phyloP scores from a whole-genome alignment of 2,113 vertebrate species.

The Talpa occidentalis region DNA sequence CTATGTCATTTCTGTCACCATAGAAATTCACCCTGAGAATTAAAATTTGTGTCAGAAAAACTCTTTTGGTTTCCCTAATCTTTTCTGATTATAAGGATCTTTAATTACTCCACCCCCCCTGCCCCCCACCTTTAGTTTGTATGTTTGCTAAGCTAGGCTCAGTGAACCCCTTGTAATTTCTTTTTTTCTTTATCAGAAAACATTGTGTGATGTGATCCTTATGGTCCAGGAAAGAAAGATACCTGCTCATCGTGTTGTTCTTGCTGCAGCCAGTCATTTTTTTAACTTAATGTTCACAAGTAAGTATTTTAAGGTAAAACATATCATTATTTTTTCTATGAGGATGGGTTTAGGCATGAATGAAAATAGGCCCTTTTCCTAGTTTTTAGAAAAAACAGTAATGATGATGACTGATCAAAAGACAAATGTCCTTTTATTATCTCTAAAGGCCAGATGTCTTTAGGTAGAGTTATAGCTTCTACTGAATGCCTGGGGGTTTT shows the following conservation, averaged over 20 bases:
- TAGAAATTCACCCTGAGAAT: constrained; percentile 28
- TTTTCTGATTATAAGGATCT: neutral
- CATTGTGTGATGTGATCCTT: constrained; percentile 96
- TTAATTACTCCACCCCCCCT: no score
- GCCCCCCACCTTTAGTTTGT: neutral
- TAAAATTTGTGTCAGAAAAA: constrained; percentile 15
- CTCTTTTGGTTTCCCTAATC: neutral
- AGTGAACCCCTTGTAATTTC: neutral
- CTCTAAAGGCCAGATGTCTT: neutral
- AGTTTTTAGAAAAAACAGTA: constrained; percentile 3
- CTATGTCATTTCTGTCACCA: neutral
- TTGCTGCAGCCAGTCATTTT: constrained; percentile 97
- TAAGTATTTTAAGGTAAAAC: constrained; percentile 85
- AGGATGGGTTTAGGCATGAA: constrained; percentile 9
- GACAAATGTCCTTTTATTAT: neutral
- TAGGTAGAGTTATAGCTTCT: neutral
- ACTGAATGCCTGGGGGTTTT: neutral
- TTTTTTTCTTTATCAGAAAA: constrained; percentile 88
- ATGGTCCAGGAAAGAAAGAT: constrained; percentile 97
- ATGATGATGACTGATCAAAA: neutral
- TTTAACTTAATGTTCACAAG: constrained; percentile 99
- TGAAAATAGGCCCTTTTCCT: constrained; percentile 20
- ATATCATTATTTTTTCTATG: neutral
- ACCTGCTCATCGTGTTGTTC: constrained; percentile 95
- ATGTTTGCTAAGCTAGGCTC: neutral